Conservation (phyloP, 2,113 vertebrate genomes). For the Amia ocellicauda region DNA sequence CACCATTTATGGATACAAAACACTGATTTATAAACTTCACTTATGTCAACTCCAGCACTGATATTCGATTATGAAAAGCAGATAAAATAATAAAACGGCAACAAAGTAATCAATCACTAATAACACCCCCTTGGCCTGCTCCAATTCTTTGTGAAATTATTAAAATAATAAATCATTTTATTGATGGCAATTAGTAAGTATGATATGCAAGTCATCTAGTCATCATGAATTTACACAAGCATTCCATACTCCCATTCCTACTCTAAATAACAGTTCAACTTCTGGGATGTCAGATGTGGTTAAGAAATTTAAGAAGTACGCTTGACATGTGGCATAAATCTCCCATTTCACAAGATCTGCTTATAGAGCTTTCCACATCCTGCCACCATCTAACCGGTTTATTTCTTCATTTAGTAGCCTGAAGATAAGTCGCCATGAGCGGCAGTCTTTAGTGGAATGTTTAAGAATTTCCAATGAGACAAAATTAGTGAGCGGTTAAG, state of each 20-base stretch:
- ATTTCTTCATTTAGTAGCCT: not conserved
- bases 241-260: not conserved
- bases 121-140: too few species aligned
- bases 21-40: too few species aligned
- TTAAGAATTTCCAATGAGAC: not conserved
- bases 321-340: not conserved
- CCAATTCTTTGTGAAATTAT: too few species aligned
- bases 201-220: not conserved
- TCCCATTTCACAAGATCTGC: not conserved
- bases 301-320: not conserved
- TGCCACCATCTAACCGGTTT: not conserved
- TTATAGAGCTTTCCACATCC: not conserved
- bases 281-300: not conserved
- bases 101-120: too few species aligned
- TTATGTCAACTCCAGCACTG: too few species aligned
- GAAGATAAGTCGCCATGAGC: not conserved
- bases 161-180: too few species aligned
- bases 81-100: too few species aligned
- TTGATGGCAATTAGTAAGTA: not conserved
- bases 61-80: too few species aligned
- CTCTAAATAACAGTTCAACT: not conserved
- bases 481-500: too few species aligned
- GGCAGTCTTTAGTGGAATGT: not conserved
- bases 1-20: too few species aligned
- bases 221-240: not conserved